Evolutionary conservation across 2,888 invertebrate genomes (phyloP), one percentile per base, ranked within the genome.

Genomic region (Drosophila recens): DNA sequence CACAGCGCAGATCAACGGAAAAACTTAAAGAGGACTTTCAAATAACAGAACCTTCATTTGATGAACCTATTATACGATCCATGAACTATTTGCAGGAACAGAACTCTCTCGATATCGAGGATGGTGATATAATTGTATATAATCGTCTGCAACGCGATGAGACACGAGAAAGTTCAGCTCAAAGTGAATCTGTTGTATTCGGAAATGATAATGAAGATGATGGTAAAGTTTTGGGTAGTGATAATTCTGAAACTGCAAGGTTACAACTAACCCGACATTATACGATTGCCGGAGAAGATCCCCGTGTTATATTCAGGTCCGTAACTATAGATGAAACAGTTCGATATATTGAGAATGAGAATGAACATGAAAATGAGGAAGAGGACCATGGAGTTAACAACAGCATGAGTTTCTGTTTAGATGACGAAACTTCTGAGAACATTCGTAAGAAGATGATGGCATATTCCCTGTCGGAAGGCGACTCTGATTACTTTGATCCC

Each of bases 361-460:
- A 78, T 4, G 82, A 80, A 0, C 70, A 75, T 34, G 71, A 61
- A 0, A 78, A 78, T 4, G 72, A 42, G 6, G 59, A 72, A n/a
- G 33, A n/a, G 8, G 27, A 13, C n/a, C 46, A 52, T 5, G 34
- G 33, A 20, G 53, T 69, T 2, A 80, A 79, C 8, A 79, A 73
- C 43, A 65, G 67, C 27, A 76, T 58, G 40, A 86, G 89, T 51
- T 86, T 87, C 45, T 88, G 75, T n/a, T 65, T 90, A 48, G 90
- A 92, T 15, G 89, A 90, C 34, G 88, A 87, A 45, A 89, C 87
- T 0, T 79, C 90, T 0, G 90, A 90, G 51, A 89, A 90, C 34
- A 92, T 92, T 20, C 89, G 90, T 1, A 80, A 89, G 30, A 91
- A 92, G 77, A 91, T 92, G 61, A 85, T 92, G 83, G 91, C 92